These are phyloP conservation scores for Nymphalis io DNA, from an alignment of 1,140 invertebrate genomes.

Conservation along the genomic window DNA sequence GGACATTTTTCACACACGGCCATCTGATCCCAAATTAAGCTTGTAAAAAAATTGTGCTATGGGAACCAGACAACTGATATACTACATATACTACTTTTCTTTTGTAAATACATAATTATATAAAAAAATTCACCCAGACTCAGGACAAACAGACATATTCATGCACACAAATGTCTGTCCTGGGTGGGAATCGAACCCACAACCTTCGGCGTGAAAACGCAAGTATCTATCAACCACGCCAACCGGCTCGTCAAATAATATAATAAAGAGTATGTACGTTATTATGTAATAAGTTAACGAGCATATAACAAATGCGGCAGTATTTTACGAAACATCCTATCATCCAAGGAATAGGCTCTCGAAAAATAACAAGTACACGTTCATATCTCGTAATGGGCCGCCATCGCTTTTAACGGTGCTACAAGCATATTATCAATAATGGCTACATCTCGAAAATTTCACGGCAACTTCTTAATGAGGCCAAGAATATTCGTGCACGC, in stretches of 20 bases:
- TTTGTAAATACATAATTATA: too few species aligned
- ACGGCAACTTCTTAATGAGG: conserved; percentile 69
- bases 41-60: too few species aligned
- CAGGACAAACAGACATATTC: too few species aligned
- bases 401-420: conserved; percentile 35
- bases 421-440: conserved; percentile 63
- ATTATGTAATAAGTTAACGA: conserved; percentile 11
- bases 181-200: not conserved
- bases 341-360: conserved; percentile 18
- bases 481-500: conserved; percentile 62
- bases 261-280: not conserved
- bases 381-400: conserved; percentile 31
- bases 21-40: too few species aligned
- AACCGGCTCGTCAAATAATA: conserved; percentile 5
- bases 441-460: conserved; percentile 60
- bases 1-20: too few species aligned
- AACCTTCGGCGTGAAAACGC: too few species aligned
- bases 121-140: too few species aligned
- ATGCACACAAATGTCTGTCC: too few species aligned
- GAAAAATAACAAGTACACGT: conserved; percentile 34
- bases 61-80: too few species aligned
- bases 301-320: conserved; percentile 6
- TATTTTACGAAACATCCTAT: conserved; percentile 22
- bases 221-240: too few species aligned
- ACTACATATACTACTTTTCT: too few species aligned